These are phyloP conservation scores for Ptychoptera contaminata DNA, from an alignment of 2,888 invertebrate species.

Conservation along the genomic window DNA sequence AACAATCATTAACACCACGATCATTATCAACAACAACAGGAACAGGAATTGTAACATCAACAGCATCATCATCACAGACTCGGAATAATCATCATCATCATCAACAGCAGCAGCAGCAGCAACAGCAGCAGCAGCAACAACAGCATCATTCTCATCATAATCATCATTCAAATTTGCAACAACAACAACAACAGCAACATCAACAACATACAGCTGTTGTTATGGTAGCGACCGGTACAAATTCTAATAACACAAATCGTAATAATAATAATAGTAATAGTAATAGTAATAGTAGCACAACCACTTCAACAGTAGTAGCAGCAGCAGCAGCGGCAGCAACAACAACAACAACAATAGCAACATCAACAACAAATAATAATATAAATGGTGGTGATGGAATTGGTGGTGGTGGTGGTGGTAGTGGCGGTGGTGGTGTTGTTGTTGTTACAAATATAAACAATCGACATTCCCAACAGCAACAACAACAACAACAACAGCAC, in stretches of 20 bases:
- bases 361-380: neutral
- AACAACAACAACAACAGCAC: constrained; percentile 6
- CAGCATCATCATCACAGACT: constrained; percentile 5
- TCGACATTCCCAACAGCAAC: constrained; percentile 5
- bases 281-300: neutral
- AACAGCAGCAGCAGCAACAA: constrained; percentile 10
- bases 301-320: neutral
- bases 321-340: neutral
- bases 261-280: neutral
- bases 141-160: constrained; percentile 12
- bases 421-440: too few species aligned
- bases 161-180: constrained; percentile 11
- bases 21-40: constrained; percentile 7
- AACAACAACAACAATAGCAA: neutral
- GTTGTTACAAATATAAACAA: too few species aligned
- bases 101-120: constrained; percentile 7
- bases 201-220: constrained; percentile 7
- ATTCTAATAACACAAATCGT: neutral
- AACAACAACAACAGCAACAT: constrained; percentile 6
- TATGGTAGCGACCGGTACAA: neutral
- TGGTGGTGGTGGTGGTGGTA: too few species aligned
- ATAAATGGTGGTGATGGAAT: too few species aligned
- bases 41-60: constrained; percentile 4
- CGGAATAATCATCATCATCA: constrained; percentile 6
- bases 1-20: constrained; percentile 2